Conservation (phyloP, 35 echinoderm and acorn worm species). For the Amphiura filiformis region DNA sequence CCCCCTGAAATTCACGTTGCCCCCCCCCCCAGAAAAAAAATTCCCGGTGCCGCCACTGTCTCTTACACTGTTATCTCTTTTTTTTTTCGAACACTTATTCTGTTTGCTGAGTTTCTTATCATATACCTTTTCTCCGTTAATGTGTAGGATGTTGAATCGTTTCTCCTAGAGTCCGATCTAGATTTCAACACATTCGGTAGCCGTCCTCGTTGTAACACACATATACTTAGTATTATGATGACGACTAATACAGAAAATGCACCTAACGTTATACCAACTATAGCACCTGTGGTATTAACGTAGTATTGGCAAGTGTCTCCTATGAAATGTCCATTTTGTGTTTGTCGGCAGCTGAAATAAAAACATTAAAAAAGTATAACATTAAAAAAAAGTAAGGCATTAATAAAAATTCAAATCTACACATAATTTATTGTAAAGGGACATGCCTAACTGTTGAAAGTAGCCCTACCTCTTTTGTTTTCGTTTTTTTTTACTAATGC, state of each 20-base stretch:
- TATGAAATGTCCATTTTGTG: neutral
- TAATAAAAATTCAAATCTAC: neutral
- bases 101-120: too few species aligned
- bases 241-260: neutral
- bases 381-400: neutral
- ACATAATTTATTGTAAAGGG: neutral
- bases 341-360: neutral
- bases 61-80: too few species aligned
- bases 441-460: neutral
- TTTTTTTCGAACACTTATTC: too few species aligned
- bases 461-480: neutral
- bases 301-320: neutral
- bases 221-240: neutral
- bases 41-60: too few species aligned
- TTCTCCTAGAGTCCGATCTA: neutral
- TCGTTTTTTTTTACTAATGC: too few species aligned
- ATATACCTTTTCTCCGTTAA: neutral
- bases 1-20: too few species aligned
- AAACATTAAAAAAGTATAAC: neutral
- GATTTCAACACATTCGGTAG: neutral
- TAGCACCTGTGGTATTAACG: neutral
- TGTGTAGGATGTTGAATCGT: neutral
- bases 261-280: neutral
- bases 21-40: too few species aligned
- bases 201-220: neutral